A percentile compares a stretch with the other conserved stretches of the same genome.
Conservation (phyloP, 2,113 vertebrate genomes). For the Sarotherodon lohbergeri region DNA sequence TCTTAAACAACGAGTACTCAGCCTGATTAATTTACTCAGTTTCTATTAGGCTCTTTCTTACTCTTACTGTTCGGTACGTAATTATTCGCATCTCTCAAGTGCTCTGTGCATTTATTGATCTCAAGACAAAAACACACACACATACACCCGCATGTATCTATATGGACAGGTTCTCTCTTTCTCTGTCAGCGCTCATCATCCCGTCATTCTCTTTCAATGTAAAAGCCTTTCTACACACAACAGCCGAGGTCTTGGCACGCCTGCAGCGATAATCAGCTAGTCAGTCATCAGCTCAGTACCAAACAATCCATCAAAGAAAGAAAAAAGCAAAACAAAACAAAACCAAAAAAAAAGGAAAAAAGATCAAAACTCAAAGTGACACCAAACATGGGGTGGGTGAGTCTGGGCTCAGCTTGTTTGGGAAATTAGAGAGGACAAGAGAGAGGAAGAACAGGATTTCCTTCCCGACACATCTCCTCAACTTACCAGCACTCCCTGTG, state of each 20-base stretch:
- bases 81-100: not conserved
- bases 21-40: not conserved
- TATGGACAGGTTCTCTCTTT: not conserved
- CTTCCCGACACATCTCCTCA: conserved; percentile 6
- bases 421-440: conserved; percentile 17
- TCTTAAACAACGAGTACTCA: not conserved
- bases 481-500: conserved; percentile 24
- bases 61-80: not conserved
- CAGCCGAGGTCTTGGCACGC: not conserved
- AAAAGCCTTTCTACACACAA: not conserved
- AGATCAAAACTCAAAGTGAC: conserved; percentile 28
- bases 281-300: conserved; percentile 7
- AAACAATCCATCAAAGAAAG: not conserved
- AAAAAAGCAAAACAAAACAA: not conserved
- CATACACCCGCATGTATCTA: not conserved
- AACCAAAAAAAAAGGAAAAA: not conserved
- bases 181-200: not conserved
- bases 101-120: not conserved
- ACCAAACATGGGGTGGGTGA: not conserved
- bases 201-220: not conserved
- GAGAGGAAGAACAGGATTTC: not conserved
- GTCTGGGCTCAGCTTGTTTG: not conserved
- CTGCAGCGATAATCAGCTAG: conserved; percentile 32
- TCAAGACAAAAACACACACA: not conserved
- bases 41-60: not conserved